Base-by-base conservation (phyloP, 2,888 invertebrate genomes). In the Apotomis turbidana region DNA sequence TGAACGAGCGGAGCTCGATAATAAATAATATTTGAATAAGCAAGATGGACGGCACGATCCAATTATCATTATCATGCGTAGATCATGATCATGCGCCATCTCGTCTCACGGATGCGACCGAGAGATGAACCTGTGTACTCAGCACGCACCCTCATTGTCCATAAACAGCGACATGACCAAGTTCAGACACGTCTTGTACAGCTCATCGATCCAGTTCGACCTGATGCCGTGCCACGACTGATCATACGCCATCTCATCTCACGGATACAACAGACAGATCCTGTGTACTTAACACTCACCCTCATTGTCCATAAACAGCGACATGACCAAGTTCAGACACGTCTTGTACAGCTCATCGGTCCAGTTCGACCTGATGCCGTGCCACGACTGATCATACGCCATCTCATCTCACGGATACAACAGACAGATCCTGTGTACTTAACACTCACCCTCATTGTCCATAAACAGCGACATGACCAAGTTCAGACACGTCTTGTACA, bases 321-420 rank as follows among this genome's bases (percentile, higher is more conserved):
- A 95, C 76, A 99, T 94, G 76, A 98, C 97, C 3, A 99, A 93
- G 78, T 96, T 95, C 3, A 99, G 90, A 82, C 98, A 99, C 38
- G 97, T 95, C 83, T 97, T 97, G 55, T 97, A 97, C 51, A 96
- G 94, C 36, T 98, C 97, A 79, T 99, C 99, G 1, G 94, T 96
- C 99, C 99, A 99, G 0, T 90, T 92, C 5, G 91, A 82, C 8
- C 93, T 89, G 0, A 94, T 87, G 9, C 96, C 91, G 0, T 96
- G 96, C 49, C 95, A 94, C 38, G 95, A 94, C n/a, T 52, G 63
- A 5, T 63, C 63, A 38, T 93, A 91, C 0, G 95, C 94, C 52
- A 98, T 89, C 76, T 95, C 95, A 41, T 95, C 94, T n/a, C n/a
- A n/a, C n/a, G n/a, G n/a, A n/a, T n/a, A n/a, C n/a, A n/a, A n/a